Evolutionary conservation across 2,797 vertebrate genomes (phyloP), one percentile per base, ranked within the genome.

Genomic region (Takifugu ocellatus): DNA sequence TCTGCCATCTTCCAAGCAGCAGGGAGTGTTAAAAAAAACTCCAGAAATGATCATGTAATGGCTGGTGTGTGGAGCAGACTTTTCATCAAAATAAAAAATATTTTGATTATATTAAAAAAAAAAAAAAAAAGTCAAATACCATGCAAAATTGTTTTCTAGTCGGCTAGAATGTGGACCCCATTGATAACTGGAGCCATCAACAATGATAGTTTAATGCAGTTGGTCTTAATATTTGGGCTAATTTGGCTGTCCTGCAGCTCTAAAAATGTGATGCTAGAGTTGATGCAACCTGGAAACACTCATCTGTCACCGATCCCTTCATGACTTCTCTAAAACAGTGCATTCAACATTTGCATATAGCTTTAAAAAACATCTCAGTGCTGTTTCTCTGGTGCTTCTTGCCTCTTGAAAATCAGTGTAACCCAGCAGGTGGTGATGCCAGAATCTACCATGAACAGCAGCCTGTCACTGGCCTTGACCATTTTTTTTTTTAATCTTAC

Each of bases 31-130:
- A 16, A 54, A 51, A 25, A 24, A 21, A 21, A 21, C 21, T 36
- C 48, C 33, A 31, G 46, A 70, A 68, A 25, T 55, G 45, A 77
- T 56, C 25, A 53, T 43, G 52, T 51, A 21, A 25, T 46, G 65
- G 51, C 59, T 54, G 55, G 46, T 59, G 39, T 47, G 33, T 59
- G 49, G 33, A 56, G 15, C 29, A 17, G 46, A 16, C 49, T 61
- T 48, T 39, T 36, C 24, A 25, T 59, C 3, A 39, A 39, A 39
- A 39, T 10, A 39, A 21, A 39, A 39, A 39, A 39, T 39, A 39
- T 39, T 39, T 14, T 36, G 33, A 36, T 11, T 36, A n/a, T n/a
- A n/a, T n/a, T n/a, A n/a, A n/a, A 1, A 17, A 17, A 17, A 17
- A 17, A 17, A 17, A 36, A 36, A 36, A 36, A 36, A 9, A 8